Base-by-base conservation (phyloP, 2,113 vertebrate species). In the Cyphomyrus plagiostoma region DNA sequence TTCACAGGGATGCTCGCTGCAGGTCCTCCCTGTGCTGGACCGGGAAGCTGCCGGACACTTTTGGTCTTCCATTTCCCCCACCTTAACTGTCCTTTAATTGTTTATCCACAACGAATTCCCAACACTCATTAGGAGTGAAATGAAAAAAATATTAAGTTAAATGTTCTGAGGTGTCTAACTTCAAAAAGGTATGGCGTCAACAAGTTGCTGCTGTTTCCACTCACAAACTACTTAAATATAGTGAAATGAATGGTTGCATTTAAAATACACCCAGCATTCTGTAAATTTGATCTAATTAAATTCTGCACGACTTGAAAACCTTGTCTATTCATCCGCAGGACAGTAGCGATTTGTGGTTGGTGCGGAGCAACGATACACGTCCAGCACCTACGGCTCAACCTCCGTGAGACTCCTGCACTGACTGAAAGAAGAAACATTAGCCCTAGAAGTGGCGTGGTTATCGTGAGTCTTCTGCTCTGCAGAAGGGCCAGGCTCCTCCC, bases 401-500 rank as follows among this genome's bases (percentile, higher is more conserved):
- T 86, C 86, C 89, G 5, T 50, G 89, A 82, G 92, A 49, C 88
- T 84, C 56, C 89, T 88, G 93, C 88, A 92, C 91, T 93, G 91
- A 91, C 77, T 94, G 93, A 93, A 96, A 96, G 90, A 90, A 84
- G 94, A 95, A 91, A 89, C 91, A 83, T 83, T 74, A 88, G 88
- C 89, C 89, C 88, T 91, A 83, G 88, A 88, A 87, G 9, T 90
- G 86, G 91, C 88, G 82, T 90, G 89, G 88, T 92, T 91, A 91
- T 90, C 91, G 52, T 88, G 90, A 90, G 91, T 91, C 88, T 91
- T 94, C 89, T 91, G 91, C 93, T 92, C 91, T 90, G 58, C 91
- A 88, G 87, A 53, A 58, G 90, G 56, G 48, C 74, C 89, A 89
- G 52, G 94, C 95, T 93, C 95, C 95, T 95, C 95, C 95, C 94